A percentile compares a stretch with the other conserved stretches of the same genome.
Evolutionary conservation across 2,113 vertebrate species (phyloP).

Genomic region (Motacilla alba): DNA sequence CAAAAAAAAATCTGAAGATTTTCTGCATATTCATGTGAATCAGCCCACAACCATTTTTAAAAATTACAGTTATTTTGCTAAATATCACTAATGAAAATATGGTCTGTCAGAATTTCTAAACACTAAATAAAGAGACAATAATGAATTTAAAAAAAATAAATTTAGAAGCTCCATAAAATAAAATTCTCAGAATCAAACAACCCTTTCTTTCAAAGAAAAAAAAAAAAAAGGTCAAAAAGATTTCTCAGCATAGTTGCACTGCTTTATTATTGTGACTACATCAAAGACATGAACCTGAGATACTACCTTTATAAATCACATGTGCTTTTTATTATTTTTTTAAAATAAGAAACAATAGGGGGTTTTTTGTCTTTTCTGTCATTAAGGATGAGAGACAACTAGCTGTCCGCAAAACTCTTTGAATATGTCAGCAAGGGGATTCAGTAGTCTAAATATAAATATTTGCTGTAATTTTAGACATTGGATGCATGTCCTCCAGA

Average conservation of each 20-base stretch:
- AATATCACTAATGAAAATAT: background rate
- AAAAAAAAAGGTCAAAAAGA: accelerated
- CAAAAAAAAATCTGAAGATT: background rate
- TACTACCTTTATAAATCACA: background rate
- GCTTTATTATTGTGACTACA: background rate
- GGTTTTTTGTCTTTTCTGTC: background rate
- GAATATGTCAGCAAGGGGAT: background rate
- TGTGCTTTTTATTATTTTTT: background rate
- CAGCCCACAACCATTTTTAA: accelerated
- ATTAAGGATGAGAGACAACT: background rate
- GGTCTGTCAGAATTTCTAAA: background rate
- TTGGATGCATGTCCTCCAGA: background rate
- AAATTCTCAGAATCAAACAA: background rate
- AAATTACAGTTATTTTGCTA: background rate
- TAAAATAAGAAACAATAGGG: background rate
- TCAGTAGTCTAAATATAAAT: background rate
- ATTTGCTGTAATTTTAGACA: background rate
- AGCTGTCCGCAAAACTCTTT: background rate
- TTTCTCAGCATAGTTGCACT: background rate
- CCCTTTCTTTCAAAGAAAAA: accelerated
- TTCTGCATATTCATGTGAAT: background rate
- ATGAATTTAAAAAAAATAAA: background rate
- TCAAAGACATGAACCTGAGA: background rate
- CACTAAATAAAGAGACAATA: background rate
- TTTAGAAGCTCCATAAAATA: accelerated